Evolutionary conservation across 2,113 vertebrate species (phyloP), one percentile per base, ranked within the genome.

Genomic region (Oryzias javanicus): DNA sequence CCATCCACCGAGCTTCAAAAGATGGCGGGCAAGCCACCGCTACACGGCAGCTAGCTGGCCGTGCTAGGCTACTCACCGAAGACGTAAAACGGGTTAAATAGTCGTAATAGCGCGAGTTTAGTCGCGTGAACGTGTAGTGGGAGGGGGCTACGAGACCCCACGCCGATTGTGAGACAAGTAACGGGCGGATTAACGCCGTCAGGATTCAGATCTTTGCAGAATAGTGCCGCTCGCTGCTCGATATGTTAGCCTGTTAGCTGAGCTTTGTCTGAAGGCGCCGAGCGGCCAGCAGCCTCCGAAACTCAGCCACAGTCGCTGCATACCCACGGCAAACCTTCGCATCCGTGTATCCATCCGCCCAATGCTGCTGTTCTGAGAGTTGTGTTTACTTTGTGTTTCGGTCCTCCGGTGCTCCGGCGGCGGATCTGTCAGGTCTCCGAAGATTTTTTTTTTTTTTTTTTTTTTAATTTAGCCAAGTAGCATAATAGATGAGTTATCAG

Each of bases 401-500:
- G 64, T 88, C 74, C 92, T 93, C 86, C 88, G 78, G 91, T 85
- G 78, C 89, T 94, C 91, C 93, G 68, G 90, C 89, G 85, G 87
- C 88, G 92, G 86, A 88, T 89, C 88, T 90, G 46, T 47, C 46
- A 46, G n/a, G 8, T 7, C 46, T 47, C 46, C 46, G 46, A 18
- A 47, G 46, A 18, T 47, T 47, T 47, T 46, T 46, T 47, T 47
- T 47, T 47, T 47, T 47, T 47, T 47, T 17, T 47, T 47, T 44
- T 44, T 93, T 92, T 94, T 92, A 92, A 93, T 93, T 93, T 92
- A 93, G 91, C 94, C 86, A 89, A 93, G 94, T 93, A 94, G 94
- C 92, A 95, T 94, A 94, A 94, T 91, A 96, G 94, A 95, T 90
- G 94, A 93, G 93, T 92, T 93, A 88, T 90, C 84, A 89, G 89